A percentile compares a stretch with the other conserved stretches of the same genome.
Evolutionary conservation across 1,140 invertebrate species (phyloP).

Genomic region (Andricus grossulariae): DNA sequence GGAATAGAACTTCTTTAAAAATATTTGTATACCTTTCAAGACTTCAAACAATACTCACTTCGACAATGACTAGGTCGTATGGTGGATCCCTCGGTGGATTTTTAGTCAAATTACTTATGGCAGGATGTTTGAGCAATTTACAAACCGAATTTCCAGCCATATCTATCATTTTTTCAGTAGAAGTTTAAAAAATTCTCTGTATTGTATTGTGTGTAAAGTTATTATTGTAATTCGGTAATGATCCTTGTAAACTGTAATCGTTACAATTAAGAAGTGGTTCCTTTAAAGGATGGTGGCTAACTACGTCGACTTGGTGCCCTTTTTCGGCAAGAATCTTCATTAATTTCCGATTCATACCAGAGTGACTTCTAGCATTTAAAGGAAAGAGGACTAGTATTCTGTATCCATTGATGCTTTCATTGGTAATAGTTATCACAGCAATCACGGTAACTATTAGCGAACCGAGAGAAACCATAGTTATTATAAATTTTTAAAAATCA

Average conservation of each 20-base stretch:
- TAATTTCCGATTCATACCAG: conserved; percentile 73
- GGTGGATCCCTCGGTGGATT: conserved; percentile 37
- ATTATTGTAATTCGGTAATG: conserved; percentile 48
- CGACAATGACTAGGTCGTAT: conserved; percentile 34
- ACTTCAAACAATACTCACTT: conserved; percentile 27
- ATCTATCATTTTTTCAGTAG: neutral
- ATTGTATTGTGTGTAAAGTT: conserved; percentile 47
- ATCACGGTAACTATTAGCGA: neutral
- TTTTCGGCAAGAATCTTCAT: conserved; percentile 74
- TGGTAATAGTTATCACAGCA: neutral
- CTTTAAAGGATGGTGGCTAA: conserved; percentile 74
- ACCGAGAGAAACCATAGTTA: neutral
- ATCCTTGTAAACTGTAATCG: conserved; percentile 61
- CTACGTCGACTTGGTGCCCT: conserved; percentile 77
- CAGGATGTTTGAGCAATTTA: conserved; percentile 32
- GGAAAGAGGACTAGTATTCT: conserved; percentile 70
- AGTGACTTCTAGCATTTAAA: conserved; percentile 76
- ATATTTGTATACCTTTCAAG: no score
- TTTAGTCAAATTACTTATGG: conserved; percentile 31
- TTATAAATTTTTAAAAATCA: no score
- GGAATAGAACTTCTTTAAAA: no score
- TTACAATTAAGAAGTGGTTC: conserved; percentile 60
- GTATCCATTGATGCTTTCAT: neutral
- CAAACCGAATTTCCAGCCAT: conserved; percentile 17
- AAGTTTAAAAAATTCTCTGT: neutral